Evolutionary conservation across 2,797 vertebrate species (phyloP).

Genomic region (Micropoecilia bifurca): DNA sequence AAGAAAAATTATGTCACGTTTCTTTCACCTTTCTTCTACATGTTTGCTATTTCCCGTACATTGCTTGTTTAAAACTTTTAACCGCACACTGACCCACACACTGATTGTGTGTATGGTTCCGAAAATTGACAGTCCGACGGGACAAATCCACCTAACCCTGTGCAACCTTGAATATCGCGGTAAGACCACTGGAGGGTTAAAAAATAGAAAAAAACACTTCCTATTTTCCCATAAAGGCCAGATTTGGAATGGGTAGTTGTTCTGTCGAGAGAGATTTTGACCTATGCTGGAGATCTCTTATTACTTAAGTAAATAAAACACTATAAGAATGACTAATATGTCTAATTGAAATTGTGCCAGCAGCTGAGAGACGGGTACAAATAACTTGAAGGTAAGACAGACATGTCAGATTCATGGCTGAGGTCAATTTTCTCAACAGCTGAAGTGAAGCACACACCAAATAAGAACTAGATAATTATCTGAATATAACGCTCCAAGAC

Average conservation of each 20-base stretch:
- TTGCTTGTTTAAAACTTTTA: not conserved
- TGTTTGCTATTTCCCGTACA: not conserved
- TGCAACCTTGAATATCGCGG: too few species aligned
- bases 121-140: too few species aligned
- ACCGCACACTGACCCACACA: not conserved
- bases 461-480: slow-evolving; percentile 74
- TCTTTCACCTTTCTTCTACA: not conserved
- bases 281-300: not conserved
- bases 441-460: slow-evolving; percentile 65
- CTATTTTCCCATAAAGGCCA: not conserved
- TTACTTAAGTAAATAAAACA: not conserved
- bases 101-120: too few species aligned
- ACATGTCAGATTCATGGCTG: slow-evolving; percentile 51
- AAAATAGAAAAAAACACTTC: too few species aligned
- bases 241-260: not conserved
- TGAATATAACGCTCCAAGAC: slow-evolving; percentile 65
- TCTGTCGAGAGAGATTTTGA: not conserved
- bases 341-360: not conserved
- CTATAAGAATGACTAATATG: not conserved
- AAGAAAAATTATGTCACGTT: not conserved
- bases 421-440: slow-evolving; percentile 50
- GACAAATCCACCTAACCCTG: too few species aligned
- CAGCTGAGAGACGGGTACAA: not conserved
- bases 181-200: too few species aligned
- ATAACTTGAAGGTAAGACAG: slow-evolving; percentile 1